Percentiles rank a stretch among this genome's conserved stretches.
Conservation (phyloP, 2,113 vertebrate genomes). For the Lampris incognitus region DNA sequence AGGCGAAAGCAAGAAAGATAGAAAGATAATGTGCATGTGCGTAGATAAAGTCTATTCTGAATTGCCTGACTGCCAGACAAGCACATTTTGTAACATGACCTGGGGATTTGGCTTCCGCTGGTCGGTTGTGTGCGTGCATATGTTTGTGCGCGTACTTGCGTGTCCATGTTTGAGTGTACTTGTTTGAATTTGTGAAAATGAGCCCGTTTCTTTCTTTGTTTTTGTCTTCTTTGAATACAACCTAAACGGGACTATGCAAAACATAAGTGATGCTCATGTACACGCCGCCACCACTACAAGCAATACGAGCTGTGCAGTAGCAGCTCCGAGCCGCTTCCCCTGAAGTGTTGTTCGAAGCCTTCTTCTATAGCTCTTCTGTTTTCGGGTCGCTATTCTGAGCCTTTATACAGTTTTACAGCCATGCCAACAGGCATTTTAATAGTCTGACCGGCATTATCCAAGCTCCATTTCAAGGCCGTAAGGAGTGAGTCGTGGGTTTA, state of each 20-base stretch:
- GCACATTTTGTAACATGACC: slow-evolving; percentile 74
- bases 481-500: slow-evolving; percentile 55
- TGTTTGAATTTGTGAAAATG: slow-evolving; percentile 19
- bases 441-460: slow-evolving; percentile 48
- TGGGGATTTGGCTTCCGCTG: slow-evolving; percentile 74
- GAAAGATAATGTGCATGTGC: not conserved
- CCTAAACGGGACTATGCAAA: not conserved
- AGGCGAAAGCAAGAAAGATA: slow-evolving; percentile 36
- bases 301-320: not conserved
- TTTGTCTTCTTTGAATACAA: not conserved
- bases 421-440: slow-evolving; percentile 3
- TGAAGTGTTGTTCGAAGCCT: no score
- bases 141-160: slow-evolving; percentile 17
- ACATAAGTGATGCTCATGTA: not conserved
- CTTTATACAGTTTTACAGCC: not conserved
- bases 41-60: slow-evolving; percentile 58
- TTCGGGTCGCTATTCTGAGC: not conserved
- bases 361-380: not conserved
- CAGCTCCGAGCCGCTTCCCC: not conserved
- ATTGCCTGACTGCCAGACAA: slow-evolving; percentile 62
- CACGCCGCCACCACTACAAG: not conserved
- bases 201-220: slow-evolving; percentile 2
- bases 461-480: slow-evolving; percentile 57
- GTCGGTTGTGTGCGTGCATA: slow-evolving; percentile 51
- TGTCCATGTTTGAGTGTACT: slow-evolving; percentile 4